Evolutionary conservation across 2,113 vertebrate species (phyloP), one percentile per base, ranked within the genome.

Genomic region (Electrona antarctica): DNA sequence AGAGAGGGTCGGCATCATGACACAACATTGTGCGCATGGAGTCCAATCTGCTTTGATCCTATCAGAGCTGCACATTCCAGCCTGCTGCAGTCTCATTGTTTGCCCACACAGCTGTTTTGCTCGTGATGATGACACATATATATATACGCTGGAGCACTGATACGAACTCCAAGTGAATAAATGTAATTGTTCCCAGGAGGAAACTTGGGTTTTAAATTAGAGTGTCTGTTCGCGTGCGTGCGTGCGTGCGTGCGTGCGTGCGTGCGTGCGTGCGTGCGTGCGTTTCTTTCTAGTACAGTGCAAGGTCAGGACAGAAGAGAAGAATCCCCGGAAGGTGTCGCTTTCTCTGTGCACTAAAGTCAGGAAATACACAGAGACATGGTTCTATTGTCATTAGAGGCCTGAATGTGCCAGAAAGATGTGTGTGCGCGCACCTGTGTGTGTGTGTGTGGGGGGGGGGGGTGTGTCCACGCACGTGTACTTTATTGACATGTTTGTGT

Each of bases 321-420:
- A 88, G 83, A 91, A 90, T 89, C 81, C 74, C 84, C 70, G 84
- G 87, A 90, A 89, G 88, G 64, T 64, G 64, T 87, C 71, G 64
- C 79, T 78, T 86, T 86, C 79, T 85, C 77, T 76, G 14, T 0
- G 1, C 62, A 66, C 15, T 33, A 14, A 62, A n/a, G 59, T 82
- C 82, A 82, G 87, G 88, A 90, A 91, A 79, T 52, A 50, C 52
- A 59, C 63, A 0, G n/a, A 77, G 69, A 86, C 79, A 69, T 83
- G 81, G 67, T 14, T 33, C 55, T 72, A 86, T 89, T 90, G 83
- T 89, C 73, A 73, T 4, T 2, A 74, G 28, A 65, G 8, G 29
- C 15, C 69, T 64, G 13, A 76, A 73, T 15, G 10, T 68, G 67
- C 51, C 11, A 0, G 28, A 59, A 29, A 67, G 28, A 13, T 15